Base-by-base conservation (phyloP, 2,888 invertebrate species). In the Pediacus dermestoides region DNA sequence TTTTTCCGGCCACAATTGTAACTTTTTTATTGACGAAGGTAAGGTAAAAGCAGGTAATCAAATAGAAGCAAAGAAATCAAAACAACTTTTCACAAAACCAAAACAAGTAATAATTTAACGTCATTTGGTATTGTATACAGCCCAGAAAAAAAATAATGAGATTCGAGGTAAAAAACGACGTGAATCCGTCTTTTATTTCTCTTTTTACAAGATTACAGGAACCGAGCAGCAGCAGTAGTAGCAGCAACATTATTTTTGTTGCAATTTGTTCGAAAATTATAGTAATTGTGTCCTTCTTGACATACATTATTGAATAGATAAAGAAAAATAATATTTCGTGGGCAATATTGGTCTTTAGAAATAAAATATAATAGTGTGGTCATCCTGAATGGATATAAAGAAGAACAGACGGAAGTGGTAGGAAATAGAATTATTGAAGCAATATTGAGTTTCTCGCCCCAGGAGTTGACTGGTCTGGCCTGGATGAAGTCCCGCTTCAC, bases 361-460 rank as follows among this genome's bases (percentile, higher is more conserved):
- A 38, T 34, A 40, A 42, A 43, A 50, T 36, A 46, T 48, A 50
- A 50, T 50, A 37, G 45, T 44, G 38, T 39, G 46, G 48, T 44
- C 48, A 44, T 46, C 44, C 26, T 33, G 42, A 46, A 46, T 46
- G 40, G 48, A 35, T 42, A 32, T 44, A 45, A 50, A 46, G 36
- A 37, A 40, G 46, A 48, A 46, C 44, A 40, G 46, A 48, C 50
- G 58, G 58, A 58, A 56, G 57, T 52, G 54, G 48, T 46, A 37
- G 57, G 58, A 61, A 63, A 61, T 61, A 53, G 57, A 61, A 60
- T 61, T 61, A 61, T 60, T 57, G 58, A 49, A 49, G 53, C 54
- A 55, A 61, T 61, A 63, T 63, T 58, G 58, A 59, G 54, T 57
- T 48, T 52, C 49, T 53, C 53, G 42, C 39, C 39, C 37, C 23